phyloP scores from a whole-genome alignment of 1,140 invertebrate species.

The Psix sp. region DNA sequence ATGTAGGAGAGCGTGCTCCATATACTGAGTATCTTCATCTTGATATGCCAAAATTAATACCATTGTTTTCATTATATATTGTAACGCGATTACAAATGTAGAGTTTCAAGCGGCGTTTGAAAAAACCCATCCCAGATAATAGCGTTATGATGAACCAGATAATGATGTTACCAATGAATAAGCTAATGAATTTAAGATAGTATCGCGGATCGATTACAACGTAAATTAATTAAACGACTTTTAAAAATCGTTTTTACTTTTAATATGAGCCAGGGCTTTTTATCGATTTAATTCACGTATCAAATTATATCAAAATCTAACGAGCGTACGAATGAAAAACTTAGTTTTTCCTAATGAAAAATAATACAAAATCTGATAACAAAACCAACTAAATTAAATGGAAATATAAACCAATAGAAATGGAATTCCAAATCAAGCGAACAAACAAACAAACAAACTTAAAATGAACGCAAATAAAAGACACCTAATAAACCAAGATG shows the following conservation, averaged over 20 bases:
- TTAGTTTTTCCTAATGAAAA: too few relatives aligned
- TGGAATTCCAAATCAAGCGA: too few relatives aligned
- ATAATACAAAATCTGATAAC: too few relatives aligned
- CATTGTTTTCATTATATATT: slow-evolving; percentile 51
- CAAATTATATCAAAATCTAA: too few relatives aligned
- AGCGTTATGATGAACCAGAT: slow-evolving; percentile 38
- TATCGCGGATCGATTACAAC: slow-evolving; percentile 14
- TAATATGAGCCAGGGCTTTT: background rate
- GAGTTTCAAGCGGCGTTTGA: slow-evolving; percentile 12
- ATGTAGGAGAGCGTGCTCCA: slow-evolving; percentile 17
- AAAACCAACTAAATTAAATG: too few relatives aligned
- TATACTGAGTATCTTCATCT: slow-evolving; percentile 51
- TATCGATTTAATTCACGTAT: too few relatives aligned
- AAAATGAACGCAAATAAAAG: background rate
- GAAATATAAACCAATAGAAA: too few relatives aligned
- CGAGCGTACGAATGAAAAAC: too few relatives aligned
- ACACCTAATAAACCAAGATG: too few relatives aligned
- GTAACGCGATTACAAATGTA: slow-evolving; percentile 34
- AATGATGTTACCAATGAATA: slow-evolving; percentile 34
- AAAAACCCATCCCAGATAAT: slow-evolving; percentile 45
- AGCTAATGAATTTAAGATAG: slow-evolving; percentile 40
- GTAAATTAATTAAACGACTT: slow-evolving; percentile 23
- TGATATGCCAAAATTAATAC: slow-evolving; percentile 46
- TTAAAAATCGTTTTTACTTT: slow-evolving; percentile 16
- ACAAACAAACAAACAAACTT: background rate